Conservation (phyloP, 2,113 vertebrate species). For the Abramis brama region DNA sequence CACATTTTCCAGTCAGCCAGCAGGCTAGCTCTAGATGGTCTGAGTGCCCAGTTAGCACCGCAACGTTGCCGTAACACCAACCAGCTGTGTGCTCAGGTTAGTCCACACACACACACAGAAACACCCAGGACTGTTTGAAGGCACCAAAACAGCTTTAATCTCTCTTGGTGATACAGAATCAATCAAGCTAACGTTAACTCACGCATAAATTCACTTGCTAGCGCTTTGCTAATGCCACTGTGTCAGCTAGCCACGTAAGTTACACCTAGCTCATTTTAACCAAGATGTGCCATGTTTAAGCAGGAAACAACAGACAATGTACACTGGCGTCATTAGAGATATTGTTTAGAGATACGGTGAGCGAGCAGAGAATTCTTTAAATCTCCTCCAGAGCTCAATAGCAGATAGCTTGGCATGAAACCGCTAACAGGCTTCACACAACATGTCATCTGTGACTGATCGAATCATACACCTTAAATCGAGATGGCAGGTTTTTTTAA, state of each 20-base stretch:
- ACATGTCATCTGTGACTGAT: slow-evolving; percentile 22
- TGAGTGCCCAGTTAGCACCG: neutral
- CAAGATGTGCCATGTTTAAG: too few relatives aligned
- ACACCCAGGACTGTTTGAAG: neutral
- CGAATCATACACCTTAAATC: neutral
- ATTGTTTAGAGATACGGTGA: neutral
- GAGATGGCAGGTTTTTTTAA: neutral
- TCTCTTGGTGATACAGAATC: neutral
- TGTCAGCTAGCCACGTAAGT: neutral
- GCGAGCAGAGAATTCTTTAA: neutral
- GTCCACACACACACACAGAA: neutral
- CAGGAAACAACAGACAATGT: neutral
- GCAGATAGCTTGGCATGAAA: slow-evolving; percentile 23
- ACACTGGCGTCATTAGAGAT: neutral
- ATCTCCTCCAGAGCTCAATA: neutral
- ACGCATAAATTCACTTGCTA: neutral
- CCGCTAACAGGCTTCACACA: slow-evolving; percentile 27
- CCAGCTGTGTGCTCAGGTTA: slow-evolving; percentile 2
- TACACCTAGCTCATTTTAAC: neutral
- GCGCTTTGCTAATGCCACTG: slow-evolving; percentile 15
- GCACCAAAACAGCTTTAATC: neutral
- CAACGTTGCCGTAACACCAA: neutral
- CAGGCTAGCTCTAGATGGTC: slow-evolving; percentile 18
- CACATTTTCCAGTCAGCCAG: slow-evolving; percentile 21
- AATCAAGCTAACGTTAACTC: slow-evolving; percentile 2